These are phyloP conservation scores for Hoplodrina ambigua DNA, from an alignment of 2,888 invertebrate species.

Conservation along the genomic window DNA sequence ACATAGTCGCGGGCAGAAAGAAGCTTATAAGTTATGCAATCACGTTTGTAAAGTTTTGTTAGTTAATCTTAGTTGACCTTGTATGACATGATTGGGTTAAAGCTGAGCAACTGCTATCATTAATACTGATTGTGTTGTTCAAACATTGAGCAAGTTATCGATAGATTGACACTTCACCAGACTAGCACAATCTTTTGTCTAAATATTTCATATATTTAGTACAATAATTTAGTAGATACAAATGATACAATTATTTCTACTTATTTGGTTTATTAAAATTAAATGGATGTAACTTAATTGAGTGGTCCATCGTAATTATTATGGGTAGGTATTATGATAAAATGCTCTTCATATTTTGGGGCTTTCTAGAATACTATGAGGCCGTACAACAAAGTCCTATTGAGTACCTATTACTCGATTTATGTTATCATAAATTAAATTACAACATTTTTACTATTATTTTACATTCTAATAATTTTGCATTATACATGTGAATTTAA, in stretches of 20 bases:
- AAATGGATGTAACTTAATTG: constrained; percentile 49
- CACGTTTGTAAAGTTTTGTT: neutral
- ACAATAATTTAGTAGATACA: constrained; percentile 39
- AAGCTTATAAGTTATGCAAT: too few species aligned
- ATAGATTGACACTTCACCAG: constrained; percentile 41
- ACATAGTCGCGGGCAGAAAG: too few species aligned
- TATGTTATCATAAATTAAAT: constrained; percentile 16
- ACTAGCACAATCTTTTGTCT: constrained; percentile 53
- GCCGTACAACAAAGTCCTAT: constrained; percentile 21
- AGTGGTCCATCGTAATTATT: constrained; percentile 58
- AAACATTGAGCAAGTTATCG: constrained; percentile 65
- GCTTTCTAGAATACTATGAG: constrained; percentile 41
- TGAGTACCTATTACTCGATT: neutral
- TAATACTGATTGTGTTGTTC: constrained; percentile 64
- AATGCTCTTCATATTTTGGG: constrained; percentile 24
- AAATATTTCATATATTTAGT: constrained; percentile 41
- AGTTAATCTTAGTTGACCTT: neutral
- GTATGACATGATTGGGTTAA: neutral
- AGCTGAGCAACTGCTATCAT: constrained; percentile 39
- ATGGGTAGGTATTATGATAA: constrained; percentile 31
- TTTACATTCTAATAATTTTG: neutral
- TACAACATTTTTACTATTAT: constrained; percentile 1
- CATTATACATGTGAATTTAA: neutral
- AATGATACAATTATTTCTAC: constrained; percentile 51
- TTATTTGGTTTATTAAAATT: constrained; percentile 46